These are phyloP conservation scores for Folsomia candida DNA, from an alignment of 2,888 invertebrate species.

Conservation along the genomic window DNA sequence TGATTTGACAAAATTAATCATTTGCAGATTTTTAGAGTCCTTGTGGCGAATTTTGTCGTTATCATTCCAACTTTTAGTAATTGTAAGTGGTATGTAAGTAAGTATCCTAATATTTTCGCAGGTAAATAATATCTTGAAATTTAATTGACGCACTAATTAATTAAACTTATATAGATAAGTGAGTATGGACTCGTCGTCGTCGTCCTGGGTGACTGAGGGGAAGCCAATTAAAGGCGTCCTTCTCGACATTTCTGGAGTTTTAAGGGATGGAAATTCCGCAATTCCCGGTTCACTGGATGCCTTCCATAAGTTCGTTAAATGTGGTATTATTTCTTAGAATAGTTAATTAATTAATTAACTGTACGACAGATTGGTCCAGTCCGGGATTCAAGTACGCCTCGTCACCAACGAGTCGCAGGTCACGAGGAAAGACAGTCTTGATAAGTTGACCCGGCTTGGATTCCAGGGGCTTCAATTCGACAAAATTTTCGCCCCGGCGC, in stretches of 20 bases:
- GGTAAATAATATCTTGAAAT: too few species aligned
- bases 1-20: too few species aligned
- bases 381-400: constrained; percentile 56
- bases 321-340: not conserved
- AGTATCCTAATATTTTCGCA: too few species aligned
- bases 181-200: too few species aligned
- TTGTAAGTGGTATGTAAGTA: too few species aligned
- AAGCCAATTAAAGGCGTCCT: constrained; percentile 55
- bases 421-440: constrained; percentile 54
- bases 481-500: constrained; percentile 59
- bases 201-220: too few species aligned
- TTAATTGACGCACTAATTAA: too few species aligned
- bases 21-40: too few species aligned
- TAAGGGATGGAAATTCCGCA: constrained; percentile 57
- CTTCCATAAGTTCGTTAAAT: constrained; percentile 55
- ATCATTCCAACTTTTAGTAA: too few species aligned
- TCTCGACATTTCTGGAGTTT: constrained; percentile 61
- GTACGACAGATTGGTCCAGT: constrained; percentile 53
- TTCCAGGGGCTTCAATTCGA: constrained; percentile 54
- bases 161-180: too few species aligned
- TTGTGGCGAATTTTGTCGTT: too few species aligned
- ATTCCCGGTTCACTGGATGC: constrained; percentile 60
- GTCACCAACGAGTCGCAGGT: constrained; percentile 60
- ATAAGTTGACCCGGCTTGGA: constrained; percentile 56
- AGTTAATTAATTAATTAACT: too few species aligned